Conservation (phyloP, 2,113 vertebrate species). For the Rhabdornis inornatus region DNA sequence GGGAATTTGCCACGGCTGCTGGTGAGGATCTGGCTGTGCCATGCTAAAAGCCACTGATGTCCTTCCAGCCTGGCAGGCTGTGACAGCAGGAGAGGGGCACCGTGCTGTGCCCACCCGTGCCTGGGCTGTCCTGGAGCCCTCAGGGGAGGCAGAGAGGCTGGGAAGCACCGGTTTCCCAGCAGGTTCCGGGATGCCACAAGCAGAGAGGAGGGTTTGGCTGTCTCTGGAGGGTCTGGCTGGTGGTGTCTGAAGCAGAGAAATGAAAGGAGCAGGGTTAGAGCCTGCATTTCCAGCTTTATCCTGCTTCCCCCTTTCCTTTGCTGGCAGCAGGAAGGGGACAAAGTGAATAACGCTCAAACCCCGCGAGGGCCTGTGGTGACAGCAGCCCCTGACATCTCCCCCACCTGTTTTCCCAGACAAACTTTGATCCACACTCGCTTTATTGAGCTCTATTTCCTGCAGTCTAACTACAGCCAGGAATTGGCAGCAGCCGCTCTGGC, state of each 20-base stretch:
- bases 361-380: rapidly evolving
- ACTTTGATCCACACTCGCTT: background rate
- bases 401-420: background rate
- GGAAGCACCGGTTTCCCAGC: rapidly evolving
- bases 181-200: rapidly evolving
- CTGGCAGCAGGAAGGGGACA: background rate
- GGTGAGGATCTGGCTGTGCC: background rate
- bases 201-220: background rate
- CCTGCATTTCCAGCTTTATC: background rate
- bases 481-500: background rate
- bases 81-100: background rate
- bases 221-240: background rate
- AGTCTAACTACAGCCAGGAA: background rate
- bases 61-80: background rate
- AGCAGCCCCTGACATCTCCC: background rate
- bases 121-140: background rate
- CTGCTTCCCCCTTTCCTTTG: background rate
- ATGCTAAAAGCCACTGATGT: background rate
- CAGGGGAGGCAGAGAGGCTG: background rate
- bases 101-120: background rate
- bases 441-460: slow-evolving; percentile 37
- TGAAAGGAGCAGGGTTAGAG: background rate
- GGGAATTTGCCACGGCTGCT: background rate
- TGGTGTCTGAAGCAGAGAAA: background rate
- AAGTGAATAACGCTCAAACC: background rate